phyloP scores from a whole-genome alignment of 2,113 vertebrate genomes.

The Buteo buteo region DNA sequence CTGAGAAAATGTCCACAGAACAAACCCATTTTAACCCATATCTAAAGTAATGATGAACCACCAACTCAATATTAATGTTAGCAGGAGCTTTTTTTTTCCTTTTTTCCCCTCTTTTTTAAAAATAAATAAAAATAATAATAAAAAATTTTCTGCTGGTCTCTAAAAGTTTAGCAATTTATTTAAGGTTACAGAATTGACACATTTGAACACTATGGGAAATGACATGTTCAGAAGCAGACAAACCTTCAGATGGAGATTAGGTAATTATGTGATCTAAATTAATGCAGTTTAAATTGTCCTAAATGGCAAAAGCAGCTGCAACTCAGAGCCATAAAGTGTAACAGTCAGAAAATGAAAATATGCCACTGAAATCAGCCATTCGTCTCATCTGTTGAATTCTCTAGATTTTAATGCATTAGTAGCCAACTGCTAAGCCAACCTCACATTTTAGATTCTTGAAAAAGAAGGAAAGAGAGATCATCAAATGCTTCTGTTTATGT shows the following conservation, averaged over 20 bases:
- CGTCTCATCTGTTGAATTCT: not conserved
- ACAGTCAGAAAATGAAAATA: not conserved
- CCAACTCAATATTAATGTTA: not conserved
- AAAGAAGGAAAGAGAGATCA: not conserved
- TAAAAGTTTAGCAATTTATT: not conserved
- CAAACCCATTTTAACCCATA: not conserved
- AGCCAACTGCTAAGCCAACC: not conserved
- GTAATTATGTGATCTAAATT: not conserved
- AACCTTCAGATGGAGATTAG: not conserved
- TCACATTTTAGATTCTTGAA: not conserved
- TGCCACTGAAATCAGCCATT: not conserved
- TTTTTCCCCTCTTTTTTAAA: fast-evolving
- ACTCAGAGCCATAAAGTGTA: not conserved
- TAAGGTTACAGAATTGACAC: not conserved
- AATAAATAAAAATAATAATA: not conserved
- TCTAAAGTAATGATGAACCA: not conserved
- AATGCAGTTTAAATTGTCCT: not conserved
- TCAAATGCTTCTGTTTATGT: not conserved
- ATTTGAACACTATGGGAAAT: not conserved
- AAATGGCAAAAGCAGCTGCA: not conserved
- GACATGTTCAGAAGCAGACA: not conserved
- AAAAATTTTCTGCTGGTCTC: not conserved
- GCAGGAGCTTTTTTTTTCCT: not conserved
- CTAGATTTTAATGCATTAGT: not conserved
- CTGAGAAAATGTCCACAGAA: not conserved